Conservation (phyloP, 2,888 invertebrate genomes). For the Chrysolina haemoptera region DNA sequence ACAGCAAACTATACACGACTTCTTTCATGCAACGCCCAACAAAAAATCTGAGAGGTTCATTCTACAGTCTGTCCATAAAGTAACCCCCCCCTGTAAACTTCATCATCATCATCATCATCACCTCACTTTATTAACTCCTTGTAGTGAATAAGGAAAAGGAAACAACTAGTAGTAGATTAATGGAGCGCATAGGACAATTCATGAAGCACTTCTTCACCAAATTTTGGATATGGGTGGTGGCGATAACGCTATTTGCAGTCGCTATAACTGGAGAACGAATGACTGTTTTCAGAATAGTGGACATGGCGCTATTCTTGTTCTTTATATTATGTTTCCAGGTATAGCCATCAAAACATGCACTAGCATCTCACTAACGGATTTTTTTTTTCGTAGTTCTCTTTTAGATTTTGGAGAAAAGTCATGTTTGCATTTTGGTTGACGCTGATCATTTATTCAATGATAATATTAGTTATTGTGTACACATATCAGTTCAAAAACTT, state of each 20-base stretch:
- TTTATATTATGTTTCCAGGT: constrained; percentile 96
- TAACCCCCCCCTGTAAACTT: too few relatives aligned
- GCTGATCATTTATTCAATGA: constrained; percentile 96
- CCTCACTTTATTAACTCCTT: too few relatives aligned
- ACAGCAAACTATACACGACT: too few relatives aligned
- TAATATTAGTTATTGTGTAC: constrained; percentile 93
- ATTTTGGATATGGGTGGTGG: constrained; percentile 97
- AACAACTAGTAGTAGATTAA: constrained; percentile 72
- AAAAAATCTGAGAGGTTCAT: too few relatives aligned
- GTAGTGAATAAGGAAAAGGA: constrained; percentile 68
- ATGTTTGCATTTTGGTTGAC: constrained; percentile 97
- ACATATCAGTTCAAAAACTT: constrained; percentile 97
- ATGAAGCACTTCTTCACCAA: constrained; percentile 85
- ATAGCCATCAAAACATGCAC: constrained; percentile 49
- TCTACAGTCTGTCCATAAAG: too few relatives aligned
- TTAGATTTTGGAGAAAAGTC: constrained; percentile 90
- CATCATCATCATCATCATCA: too few relatives aligned
- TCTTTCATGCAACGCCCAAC: too few relatives aligned
- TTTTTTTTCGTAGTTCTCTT: constrained; percentile 83
- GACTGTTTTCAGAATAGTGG: constrained; percentile 95
- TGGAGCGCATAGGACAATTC: constrained; percentile 79
- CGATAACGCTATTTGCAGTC: constrained; percentile 92
- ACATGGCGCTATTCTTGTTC: constrained; percentile 95
- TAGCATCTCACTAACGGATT: background rate
- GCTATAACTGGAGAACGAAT: constrained; percentile 92